Percentiles rank a stretch among this genome's conserved stretches.
Conservation (phyloP, 2,797 vertebrate genomes). For the Carcharodon carcharias region DNA sequence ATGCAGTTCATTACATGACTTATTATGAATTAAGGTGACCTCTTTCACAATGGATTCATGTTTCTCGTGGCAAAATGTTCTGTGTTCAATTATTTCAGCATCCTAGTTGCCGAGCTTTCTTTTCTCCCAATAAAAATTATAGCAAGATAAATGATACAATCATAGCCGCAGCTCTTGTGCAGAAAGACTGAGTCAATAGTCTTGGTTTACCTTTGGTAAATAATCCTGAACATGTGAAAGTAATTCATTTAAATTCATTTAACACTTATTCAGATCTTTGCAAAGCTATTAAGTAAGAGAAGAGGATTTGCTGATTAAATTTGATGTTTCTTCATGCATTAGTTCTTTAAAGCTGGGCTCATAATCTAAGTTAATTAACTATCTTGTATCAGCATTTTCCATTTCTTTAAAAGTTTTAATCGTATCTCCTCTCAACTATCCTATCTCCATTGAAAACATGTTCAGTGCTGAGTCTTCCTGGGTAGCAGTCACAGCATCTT, state of each 20-base stretch:
- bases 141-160: neutral
- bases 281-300: neutral
- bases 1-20: neutral
- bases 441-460: neutral
- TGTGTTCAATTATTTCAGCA: conserved; percentile 6
- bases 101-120: neutral
- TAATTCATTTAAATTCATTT: neutral
- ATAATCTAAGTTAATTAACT: neutral
- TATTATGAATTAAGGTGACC: neutral
- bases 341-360: neutral
- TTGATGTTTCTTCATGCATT: neutral
- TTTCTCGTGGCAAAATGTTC: neutral
- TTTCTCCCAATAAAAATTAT: neutral
- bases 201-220: neutral
- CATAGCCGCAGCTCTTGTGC: neutral
- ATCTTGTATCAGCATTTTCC: neutral
- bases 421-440: neutral
- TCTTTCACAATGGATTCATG: neutral
- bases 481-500: neutral
- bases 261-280: neutral
- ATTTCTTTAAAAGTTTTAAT: neutral
- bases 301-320: neutral
- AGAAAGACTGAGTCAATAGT: neutral
- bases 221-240: neutral
- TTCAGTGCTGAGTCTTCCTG: neutral